Base-by-base conservation (phyloP, 2,797 vertebrate genomes). In the Leptoclinus maculatus region DNA sequence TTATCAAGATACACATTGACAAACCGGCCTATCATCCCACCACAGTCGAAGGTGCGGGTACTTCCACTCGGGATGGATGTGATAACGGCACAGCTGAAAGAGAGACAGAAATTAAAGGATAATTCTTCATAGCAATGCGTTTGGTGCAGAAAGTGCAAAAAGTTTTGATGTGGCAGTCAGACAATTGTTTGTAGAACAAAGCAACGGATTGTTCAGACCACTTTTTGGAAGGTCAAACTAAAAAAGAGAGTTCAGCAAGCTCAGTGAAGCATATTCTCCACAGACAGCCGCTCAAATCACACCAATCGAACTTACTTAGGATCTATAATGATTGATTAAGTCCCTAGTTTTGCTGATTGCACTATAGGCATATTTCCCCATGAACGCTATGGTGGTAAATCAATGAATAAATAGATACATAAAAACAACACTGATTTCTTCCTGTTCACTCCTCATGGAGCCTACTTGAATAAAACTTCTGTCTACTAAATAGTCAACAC, bases 21-120 rank as follows among this genome's bases (percentile, higher is more conserved):
- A 5, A 51, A 9, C 2, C 16, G 62, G 38, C 76, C 68, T 1
- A 71, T 6, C 76, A 78, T 71, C 21, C 76, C 68, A 14, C 10
- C 14, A 57, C 71, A 78, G 25, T 51, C 0, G 6, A 32, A 78
- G 19, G 13, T n/a, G 0, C 3, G 0, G 5, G 32, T 71, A 17
- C 0, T 11, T 58, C 10, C 60, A 19, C 0, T 0, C 2, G 67
- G 51, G 17, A 78, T 66, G 41, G 2, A 23, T 7, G 12, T 1
- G 7, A 71, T 59, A 19, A 51, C 13, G 7, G 68, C 10, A 43
- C 68, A 78, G 2, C 54, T 78, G 32, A 17, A 8, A 21, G 25
- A 13, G 8, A 29, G 14, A 36, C 19, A n/a, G 47, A 47, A 19
- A 14, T 68, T 2, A 43, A 21, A 51, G 10, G 23, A 53, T 53